Evolutionary conservation across 2,113 vertebrate genomes (phyloP).

Genomic region (Peromyscus californicus): DNA sequence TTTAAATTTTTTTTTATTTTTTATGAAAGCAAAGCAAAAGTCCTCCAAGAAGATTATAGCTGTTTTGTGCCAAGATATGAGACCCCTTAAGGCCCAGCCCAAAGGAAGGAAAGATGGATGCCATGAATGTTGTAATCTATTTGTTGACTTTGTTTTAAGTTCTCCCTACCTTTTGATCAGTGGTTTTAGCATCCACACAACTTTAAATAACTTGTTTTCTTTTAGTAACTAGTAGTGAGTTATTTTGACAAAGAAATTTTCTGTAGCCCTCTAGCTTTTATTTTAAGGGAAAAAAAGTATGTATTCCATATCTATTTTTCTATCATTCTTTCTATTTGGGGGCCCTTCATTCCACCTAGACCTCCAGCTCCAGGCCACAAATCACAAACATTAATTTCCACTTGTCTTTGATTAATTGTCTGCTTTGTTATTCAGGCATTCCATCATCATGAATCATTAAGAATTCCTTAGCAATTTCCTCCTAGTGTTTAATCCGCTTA

Average conservation of each 20-base stretch:
- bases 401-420: conserved; percentile 82
- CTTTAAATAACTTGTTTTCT: conserved; percentile 21
- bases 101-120: neutral
- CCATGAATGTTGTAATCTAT: neutral
- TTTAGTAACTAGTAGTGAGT: neutral
- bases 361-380: conserved; percentile 63
- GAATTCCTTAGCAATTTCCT: conserved; percentile 82
- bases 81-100: neutral
- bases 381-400: conserved; percentile 76
- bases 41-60: neutral
- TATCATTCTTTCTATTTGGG: neutral
- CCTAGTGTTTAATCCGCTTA: conserved; percentile 78
- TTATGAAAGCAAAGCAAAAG: neutral
- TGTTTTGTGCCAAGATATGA: neutral
- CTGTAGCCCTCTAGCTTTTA: neutral
- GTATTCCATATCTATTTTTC: neutral
- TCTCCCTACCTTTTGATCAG: neutral
- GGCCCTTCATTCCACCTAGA: neutral
- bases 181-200: neutral
- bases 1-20: neutral
- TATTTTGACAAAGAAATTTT: conserved; percentile 37
- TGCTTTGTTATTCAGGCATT: conserved; percentile 76
- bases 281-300: neutral
- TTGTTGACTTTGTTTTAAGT: neutral
- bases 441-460: conserved; percentile 81